Evolutionary conservation across 1,140 invertebrate species (phyloP), one percentile per base, ranked within the genome.

Genomic region (Sinonovacula constricta): DNA sequence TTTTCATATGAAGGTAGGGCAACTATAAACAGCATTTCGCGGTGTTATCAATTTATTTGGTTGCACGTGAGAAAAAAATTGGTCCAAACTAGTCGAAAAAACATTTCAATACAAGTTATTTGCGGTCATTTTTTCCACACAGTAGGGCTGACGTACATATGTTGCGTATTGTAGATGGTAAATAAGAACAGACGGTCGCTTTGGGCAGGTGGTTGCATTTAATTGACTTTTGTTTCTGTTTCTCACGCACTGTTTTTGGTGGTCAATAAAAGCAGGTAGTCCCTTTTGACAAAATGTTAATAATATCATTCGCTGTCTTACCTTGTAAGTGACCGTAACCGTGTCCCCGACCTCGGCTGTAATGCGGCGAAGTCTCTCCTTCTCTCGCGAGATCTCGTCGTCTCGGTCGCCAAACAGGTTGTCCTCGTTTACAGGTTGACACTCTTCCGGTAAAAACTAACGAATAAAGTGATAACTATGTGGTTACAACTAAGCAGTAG

Each of bases 361-460:
- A 2, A 76, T 66, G 5, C 49, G 22, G 5, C 63, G 72, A 24
- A 66, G 49, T 36, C 49, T 53, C n/a, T 45, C 30, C 39, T 49
- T 76, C 1, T 34, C 72, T 18, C 31, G 26, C 0, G 22, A 24
- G 3, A 76, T 76, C 31, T 76, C 72, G 10, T 1, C 63, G 22
- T 45, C 36, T 31, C 63, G 31, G 15, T 76, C 72, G n/a, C 72
- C 72, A 54, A 66, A 76, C 26, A 76, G 65, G 59, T 76, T 63
- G 0, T 76, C 72, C 5, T 66, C 72, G 33, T 76, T 53, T n/a
- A 76, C 39, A 45, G 39, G 18, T 10, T 22, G 34, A 45, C 72
- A 76, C 33, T 76, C 54, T 2, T 57, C 54, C 30, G 72, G 72
- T 15, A 67, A 10, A 49, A 57, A 76, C 72, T 76, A n/a, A n/a